Percentiles rank a stretch among this genome's conserved stretches.
These are phyloP conservation scores for Misgurnus anguillicaudatus DNA, from an alignment of 2,113 vertebrate genomes.

Conservation along the genomic window DNA sequence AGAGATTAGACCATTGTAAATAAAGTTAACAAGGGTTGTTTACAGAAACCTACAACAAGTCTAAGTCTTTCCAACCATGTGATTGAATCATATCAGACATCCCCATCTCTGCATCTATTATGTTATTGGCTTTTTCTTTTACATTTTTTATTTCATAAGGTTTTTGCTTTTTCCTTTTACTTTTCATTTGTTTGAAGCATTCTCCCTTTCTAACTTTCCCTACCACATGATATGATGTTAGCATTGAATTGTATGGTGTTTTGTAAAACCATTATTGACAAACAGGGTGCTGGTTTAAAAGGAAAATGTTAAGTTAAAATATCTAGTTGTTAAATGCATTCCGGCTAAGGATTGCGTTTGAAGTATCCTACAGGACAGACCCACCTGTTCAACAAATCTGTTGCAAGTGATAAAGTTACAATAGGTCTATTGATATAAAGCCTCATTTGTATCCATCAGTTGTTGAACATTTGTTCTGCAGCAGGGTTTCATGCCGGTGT, in stretches of 20 bases:
- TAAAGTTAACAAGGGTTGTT: slow-evolving; percentile 14
- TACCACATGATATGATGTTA: too few relatives aligned
- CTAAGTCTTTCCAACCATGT: too few relatives aligned
- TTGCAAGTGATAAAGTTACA: not conserved
- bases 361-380: not conserved
- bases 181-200: not conserved
- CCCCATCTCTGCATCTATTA: too few relatives aligned
- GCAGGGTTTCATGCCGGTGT: not conserved
- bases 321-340: not conserved
- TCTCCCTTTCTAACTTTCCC: too few relatives aligned
- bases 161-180: too few relatives aligned
- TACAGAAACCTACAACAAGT: too few relatives aligned
- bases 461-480: slow-evolving; percentile 28
- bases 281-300: too few relatives aligned
- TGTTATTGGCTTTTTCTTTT: too few relatives aligned
- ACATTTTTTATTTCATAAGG: too few relatives aligned
- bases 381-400: slow-evolving; percentile 8
- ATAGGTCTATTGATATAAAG: not conserved
- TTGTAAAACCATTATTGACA: too few relatives aligned
- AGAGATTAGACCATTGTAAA: slow-evolving; percentile 15
- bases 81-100: too few relatives aligned
- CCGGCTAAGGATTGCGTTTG: not conserved
- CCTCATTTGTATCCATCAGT: slow-evolving; percentile 18
- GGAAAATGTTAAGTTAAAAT: not conserved
- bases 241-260: too few relatives aligned